Conservation (phyloP, 1,140 invertebrate species). For the Ylistrum balloti region DNA sequence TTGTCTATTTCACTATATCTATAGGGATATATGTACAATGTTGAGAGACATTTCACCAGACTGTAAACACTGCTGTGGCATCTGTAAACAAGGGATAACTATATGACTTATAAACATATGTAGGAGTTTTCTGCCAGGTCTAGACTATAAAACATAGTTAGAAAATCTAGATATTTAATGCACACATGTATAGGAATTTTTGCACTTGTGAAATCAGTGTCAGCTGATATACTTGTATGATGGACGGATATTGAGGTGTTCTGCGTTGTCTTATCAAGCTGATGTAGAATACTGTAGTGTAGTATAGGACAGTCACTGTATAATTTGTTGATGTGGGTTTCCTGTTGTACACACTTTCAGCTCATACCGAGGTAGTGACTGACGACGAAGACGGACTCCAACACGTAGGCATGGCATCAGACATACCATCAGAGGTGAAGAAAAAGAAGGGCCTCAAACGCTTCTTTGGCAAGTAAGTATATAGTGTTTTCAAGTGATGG, state of each 20-base stretch:
- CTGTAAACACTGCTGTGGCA: not conserved
- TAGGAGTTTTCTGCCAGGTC: not conserved
- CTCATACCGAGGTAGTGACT: conserved; percentile 86
- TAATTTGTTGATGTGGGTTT: conserved; percentile 48
- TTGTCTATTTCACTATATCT: not conserved
- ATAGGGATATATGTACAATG: not conserved
- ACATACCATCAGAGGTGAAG: conserved; percentile 71
- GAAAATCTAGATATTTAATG: too few relatives aligned
- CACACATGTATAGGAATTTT: not conserved
- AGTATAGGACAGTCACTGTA: not conserved
- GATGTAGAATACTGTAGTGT: not conserved
- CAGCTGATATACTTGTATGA: not conserved
- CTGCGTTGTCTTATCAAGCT: too few relatives aligned
- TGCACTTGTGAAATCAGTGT: not conserved
- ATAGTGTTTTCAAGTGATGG: not conserved
- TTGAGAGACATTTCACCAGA: not conserved
- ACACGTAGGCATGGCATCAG: conserved; percentile 64
- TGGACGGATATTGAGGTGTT: not conserved
- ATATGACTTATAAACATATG: not conserved
- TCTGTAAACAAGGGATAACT: not conserved
- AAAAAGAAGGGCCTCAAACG: conserved; percentile 85
- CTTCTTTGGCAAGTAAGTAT: conserved; percentile 86
- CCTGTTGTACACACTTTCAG: conserved; percentile 79
- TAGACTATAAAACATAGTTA: not conserved
- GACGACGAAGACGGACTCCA: conserved; percentile 77